Base-by-base conservation (phyloP, 2,888 invertebrate species). In the Cryptocheilus praepositus region DNA sequence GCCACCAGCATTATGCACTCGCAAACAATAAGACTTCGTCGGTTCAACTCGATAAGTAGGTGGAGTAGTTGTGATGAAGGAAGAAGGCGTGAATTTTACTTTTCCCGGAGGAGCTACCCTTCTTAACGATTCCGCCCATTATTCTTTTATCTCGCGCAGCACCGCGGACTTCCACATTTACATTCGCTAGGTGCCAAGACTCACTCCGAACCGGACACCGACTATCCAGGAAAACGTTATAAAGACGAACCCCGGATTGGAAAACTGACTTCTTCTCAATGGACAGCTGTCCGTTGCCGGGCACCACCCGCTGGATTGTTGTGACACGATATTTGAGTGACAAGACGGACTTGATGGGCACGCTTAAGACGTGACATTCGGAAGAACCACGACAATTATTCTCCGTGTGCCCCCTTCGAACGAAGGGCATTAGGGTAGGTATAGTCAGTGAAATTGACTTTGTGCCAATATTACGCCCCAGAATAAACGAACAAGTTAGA, bases 251-350 rank as follows among this genome's bases (percentile, higher is more conserved):
- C 60, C 46, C 61, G 49, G 55, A 21, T 52, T 16, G 67, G 73
- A 61, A 53, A 54, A 53, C 65, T 66, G 54, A 55, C 62, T 49
- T 64, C 65, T 28, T 36, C 60, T 62, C 67, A 70, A 79, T 75
- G 54, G 79, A 75, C 77, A 77, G 79, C 73, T 74, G 78, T 75
- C 77, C 59, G 68, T 74, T 19, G 59, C 66, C 64, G 63, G 66
- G 54, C 60, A 64, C 67, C 79, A 54, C 80, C 80, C 80, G 80
- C 76, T 59, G 77, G 60, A 81, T 81, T 81, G 81, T 81, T 81
- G 79, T 81, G 81, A 82, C 77, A 78, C 62, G 76, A 71, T 70
- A 73, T 77, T 85, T 83, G 84, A 84, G 67, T 74, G 82, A 82
- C 82, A 84, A 76, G 80, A 77, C 74, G 70, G 52, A 53, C 43